Conservation (phyloP, 2,888 invertebrate genomes). For the Alsophila aescularia region DNA sequence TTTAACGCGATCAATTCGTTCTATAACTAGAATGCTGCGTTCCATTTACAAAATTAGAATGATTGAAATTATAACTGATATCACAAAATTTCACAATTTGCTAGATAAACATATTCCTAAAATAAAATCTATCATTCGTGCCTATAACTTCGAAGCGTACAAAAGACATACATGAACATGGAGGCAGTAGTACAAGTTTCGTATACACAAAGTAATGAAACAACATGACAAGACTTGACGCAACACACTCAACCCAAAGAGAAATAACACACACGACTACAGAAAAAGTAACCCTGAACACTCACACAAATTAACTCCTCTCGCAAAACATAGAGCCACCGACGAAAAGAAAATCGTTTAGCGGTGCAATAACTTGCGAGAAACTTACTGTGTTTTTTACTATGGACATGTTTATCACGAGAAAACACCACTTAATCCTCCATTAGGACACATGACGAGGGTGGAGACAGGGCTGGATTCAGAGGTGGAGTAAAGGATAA, state of each 20-base stretch:
- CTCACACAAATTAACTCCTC: constrained; percentile 24
- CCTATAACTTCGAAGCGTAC: too few relatives aligned
- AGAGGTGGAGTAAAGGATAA: constrained; percentile 26
- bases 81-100: too few relatives aligned
- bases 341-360: constrained; percentile 27
- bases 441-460: constrained; percentile 58
- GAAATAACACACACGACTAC: background rate
- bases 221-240: too few relatives aligned
- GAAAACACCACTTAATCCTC: constrained; percentile 56
- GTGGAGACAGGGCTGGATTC: constrained; percentile 47
- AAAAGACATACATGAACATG: too few relatives aligned
- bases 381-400: constrained; percentile 54
- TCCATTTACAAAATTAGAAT: too few relatives aligned
- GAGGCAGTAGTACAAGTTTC: too few relatives aligned
- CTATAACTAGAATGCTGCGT: too few relatives aligned
- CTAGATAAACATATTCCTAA: too few relatives aligned
- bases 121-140: too few relatives aligned
- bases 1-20: too few relatives aligned
- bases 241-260: background rate
- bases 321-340: constrained; percentile 9
- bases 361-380: constrained; percentile 32
- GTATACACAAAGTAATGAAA: too few relatives aligned
- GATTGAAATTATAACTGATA: too few relatives aligned
- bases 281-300: constrained; percentile 10
- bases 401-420: constrained; percentile 55